phyloP scores from a whole-genome alignment of 2,888 invertebrate species.

The Megamerina dolium region DNA sequence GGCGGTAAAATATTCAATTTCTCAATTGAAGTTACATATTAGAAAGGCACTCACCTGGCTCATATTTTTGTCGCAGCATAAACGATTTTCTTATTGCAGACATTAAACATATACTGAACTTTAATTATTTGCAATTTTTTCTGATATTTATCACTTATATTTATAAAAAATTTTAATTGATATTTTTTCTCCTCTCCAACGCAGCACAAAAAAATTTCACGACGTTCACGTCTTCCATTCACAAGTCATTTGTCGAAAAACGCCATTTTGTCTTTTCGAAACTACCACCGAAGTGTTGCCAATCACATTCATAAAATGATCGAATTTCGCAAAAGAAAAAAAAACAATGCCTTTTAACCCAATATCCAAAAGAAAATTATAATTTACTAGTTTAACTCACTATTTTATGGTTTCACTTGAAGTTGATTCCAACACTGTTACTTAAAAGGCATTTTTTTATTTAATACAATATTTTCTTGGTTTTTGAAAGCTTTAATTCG shows the following conservation, averaged over 20 bases:
- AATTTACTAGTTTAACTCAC: too few species aligned
- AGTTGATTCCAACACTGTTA: too few species aligned
- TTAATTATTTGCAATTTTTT: slow-evolving; percentile 21
- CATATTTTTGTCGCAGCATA: slow-evolving; percentile 45
- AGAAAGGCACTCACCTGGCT: slow-evolving; percentile 45
- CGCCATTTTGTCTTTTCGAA: slow-evolving; percentile 40
- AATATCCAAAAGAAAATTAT: too few species aligned
- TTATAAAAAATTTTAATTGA: slow-evolving; percentile 29
- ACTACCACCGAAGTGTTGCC: slow-evolving; percentile 12
- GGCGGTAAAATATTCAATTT: slow-evolving; percentile 28
- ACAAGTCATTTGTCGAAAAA: slow-evolving; percentile 32
- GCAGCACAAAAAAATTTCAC: slow-evolving; percentile 27
- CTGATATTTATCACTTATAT: slow-evolving; percentile 17
- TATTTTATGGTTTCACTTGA: too few species aligned
- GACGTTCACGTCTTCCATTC: slow-evolving; percentile 26
- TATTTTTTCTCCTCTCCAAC: slow-evolving; percentile 30
- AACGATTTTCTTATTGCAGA: slow-evolving; percentile 40
- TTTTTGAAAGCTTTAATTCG: too few species aligned
- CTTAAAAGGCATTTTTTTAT: too few species aligned
- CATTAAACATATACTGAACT: slow-evolving; percentile 44
- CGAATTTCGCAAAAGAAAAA: too few species aligned
- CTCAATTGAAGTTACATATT: too few species aligned
- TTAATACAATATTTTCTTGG: too few species aligned
- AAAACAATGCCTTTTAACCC: too few species aligned
- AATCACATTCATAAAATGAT: too few species aligned